phyloP scores from a whole-genome alignment of 2,113 vertebrate genomes.

The Pseudorhombus dupliciocellatus region DNA sequence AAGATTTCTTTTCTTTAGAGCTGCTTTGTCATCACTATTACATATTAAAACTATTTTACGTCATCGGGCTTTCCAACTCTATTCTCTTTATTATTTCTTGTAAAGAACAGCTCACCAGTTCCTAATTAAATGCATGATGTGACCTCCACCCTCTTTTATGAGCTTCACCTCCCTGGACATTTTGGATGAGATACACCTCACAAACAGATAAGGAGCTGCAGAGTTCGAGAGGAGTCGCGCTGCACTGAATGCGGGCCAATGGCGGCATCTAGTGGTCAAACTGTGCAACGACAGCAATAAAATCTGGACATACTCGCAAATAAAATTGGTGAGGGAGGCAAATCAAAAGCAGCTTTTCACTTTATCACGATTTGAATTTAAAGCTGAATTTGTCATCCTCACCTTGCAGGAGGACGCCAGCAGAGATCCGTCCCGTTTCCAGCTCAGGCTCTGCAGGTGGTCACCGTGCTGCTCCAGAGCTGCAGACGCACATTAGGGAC shows the following conservation, averaged over 20 bases:
- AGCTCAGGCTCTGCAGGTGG: slow-evolving; percentile 87
- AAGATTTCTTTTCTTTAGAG: slow-evolving; percentile 25
- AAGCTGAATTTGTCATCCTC: neutral
- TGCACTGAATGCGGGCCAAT: slow-evolving; percentile 16
- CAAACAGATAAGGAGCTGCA: slow-evolving; percentile 16
- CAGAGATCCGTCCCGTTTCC: slow-evolving; percentile 89
- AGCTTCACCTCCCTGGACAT: slow-evolving; percentile 32
- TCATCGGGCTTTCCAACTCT: slow-evolving; percentile 21
- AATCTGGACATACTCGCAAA: too few species aligned
- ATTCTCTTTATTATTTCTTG: slow-evolving; percentile 5
- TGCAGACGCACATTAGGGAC: slow-evolving; percentile 59
- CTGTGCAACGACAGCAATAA: slow-evolving; percentile 29
- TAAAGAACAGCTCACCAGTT: slow-evolving; percentile 12
- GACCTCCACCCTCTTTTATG: slow-evolving; percentile 46
- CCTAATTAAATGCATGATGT: slow-evolving; percentile 12
- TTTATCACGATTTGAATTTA: neutral
- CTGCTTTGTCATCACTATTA: slow-evolving; percentile 34
- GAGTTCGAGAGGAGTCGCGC: neutral
- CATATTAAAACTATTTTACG: slow-evolving; percentile 25
- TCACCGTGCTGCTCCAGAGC: slow-evolving; percentile 87
- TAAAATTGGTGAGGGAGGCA: neutral
- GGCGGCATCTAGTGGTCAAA: slow-evolving; percentile 66
- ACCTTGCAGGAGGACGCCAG: slow-evolving; percentile 91
- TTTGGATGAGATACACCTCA: slow-evolving; percentile 31
- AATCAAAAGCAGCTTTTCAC: neutral